These are phyloP conservation scores for Andricus curvator DNA, from an alignment of 2,888 invertebrate genomes.

Conservation along the genomic window DNA sequence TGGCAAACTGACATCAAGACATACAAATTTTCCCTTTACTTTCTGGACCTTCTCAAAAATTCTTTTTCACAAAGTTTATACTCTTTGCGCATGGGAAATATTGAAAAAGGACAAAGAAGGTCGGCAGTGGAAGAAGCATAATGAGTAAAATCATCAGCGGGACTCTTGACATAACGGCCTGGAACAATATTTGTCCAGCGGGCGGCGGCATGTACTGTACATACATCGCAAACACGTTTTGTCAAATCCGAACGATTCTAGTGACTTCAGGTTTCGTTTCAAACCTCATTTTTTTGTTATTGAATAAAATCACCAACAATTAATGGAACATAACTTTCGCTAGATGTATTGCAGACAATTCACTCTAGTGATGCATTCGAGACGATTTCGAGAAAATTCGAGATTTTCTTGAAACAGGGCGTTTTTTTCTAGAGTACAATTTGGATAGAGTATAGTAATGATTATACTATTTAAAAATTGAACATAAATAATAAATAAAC, in stretches of 20 bases:
- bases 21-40: background rate
- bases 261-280: background rate
- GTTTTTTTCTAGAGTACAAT: too few relatives aligned
- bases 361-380: too few relatives aligned
- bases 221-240: background rate
- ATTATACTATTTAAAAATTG: too few relatives aligned
- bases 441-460: too few relatives aligned
- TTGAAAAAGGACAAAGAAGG: slow-evolving; percentile 12
- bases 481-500: too few relatives aligned
- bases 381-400: too few relatives aligned
- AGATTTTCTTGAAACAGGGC: too few relatives aligned
- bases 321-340: too few relatives aligned
- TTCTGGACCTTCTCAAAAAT: background rate
- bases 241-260: background rate
- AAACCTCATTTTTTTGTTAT: slow-evolving; percentile 21
- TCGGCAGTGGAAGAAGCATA: slow-evolving; percentile 60
- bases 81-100: background rate
- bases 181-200: slow-evolving; percentile 60
- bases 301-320: background rate
- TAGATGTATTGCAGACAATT: too few relatives aligned
- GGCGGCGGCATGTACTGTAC: slow-evolving; percentile 26
- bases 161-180: slow-evolving; percentile 67
- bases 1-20: too few relatives aligned
- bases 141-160: slow-evolving; percentile 69
- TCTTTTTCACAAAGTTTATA: background rate